These are phyloP conservation scores for Diplodus sargus DNA, from an alignment of 2,797 vertebrate species.

Conservation along the genomic window DNA sequence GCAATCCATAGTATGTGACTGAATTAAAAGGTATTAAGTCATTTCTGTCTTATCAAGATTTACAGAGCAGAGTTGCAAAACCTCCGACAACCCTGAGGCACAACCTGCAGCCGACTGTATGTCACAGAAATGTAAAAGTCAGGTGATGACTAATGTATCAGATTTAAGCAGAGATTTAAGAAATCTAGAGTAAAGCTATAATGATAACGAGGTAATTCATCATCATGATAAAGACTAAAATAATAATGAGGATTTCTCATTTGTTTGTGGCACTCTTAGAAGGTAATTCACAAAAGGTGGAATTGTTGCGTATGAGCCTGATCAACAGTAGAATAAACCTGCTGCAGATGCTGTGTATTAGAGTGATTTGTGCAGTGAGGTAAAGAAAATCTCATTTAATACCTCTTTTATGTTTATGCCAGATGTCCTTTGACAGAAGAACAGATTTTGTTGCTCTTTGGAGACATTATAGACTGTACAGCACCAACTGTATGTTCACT, in stretches of 20 bases:
- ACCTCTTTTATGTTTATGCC: slow-evolving; percentile 5
- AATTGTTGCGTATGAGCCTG: not conserved
- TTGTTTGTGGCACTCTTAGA: not conserved
- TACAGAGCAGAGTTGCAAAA: slow-evolving; percentile 4
- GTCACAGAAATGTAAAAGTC: not conserved
- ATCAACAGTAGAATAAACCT: slow-evolving; percentile 11
- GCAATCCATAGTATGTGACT: slow-evolving; percentile 16
- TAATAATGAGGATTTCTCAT: not conserved
- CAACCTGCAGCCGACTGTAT: not conserved
- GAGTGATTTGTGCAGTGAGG: not conserved
- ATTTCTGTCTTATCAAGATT: slow-evolving; percentile 30
- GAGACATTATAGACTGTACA: not conserved
- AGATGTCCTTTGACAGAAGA: slow-evolving; percentile 19
- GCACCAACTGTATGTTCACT: not conserved
- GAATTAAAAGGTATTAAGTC: slow-evolving; percentile 29
- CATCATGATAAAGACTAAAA: not conserved
- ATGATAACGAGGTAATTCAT: not conserved
- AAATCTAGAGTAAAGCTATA: not conserved
- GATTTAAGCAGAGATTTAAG: not conserved
- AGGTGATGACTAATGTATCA: not conserved
- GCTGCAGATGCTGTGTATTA: slow-evolving; percentile 8
- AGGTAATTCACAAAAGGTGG: not conserved
- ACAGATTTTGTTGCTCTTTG: not conserved
- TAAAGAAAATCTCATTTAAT: slow-evolving; percentile 22
- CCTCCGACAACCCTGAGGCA: not conserved